Base-by-base conservation (phyloP, 2,888 invertebrate genomes). In the Tupiocoris notatus region DNA sequence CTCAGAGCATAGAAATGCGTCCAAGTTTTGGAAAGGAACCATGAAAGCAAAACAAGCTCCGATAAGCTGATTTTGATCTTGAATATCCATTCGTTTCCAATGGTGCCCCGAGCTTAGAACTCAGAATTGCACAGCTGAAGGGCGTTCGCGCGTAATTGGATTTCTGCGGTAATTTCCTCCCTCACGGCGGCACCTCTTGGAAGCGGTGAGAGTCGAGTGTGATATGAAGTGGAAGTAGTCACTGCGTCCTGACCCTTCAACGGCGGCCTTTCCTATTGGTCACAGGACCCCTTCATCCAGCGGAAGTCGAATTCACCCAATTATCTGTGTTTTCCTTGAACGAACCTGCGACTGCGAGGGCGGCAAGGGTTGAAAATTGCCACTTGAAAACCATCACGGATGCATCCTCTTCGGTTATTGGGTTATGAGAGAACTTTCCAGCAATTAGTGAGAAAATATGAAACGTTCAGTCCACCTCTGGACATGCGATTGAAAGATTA, bases 161-260 rank as follows among this genome's bases (percentile, higher is more conserved):
- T 73, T 73, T 73, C 73, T 73, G 73, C 39, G 39, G 73, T 73
- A 73, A 73, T 73, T 73, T 73, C 73, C 73, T 73, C 63, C 73
- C 39, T 57, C 23, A 62, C 62, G 73, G 62, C 62, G 73, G 61
- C 24, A 16, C 73, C 6, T 17, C 17, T 18, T 25, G 62, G 17
- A 18, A 17, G 62, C 6, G 54, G 73, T 61, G 22, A 54, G 62
- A 18, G 25, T 7, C 56, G 67, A 25, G 17, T 20, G 65, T 20
- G 65, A 18, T 20, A 39, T 24, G 65, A 65, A 39, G 12, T 39
- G 23, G 22, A 62, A 1, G 22, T 2, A 23, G 22, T 16, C 63
- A 16, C 23, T n/a, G 63, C 57, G 20, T 20, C 70, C 25, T 24
- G 59, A 67, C 22, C 54, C 24, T 70, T 24, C 20, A 70, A 59